These are phyloP conservation scores for Hypocryptadius cinnamomeus DNA, from an alignment of 2,113 vertebrate genomes.

Conservation along the genomic window DNA sequence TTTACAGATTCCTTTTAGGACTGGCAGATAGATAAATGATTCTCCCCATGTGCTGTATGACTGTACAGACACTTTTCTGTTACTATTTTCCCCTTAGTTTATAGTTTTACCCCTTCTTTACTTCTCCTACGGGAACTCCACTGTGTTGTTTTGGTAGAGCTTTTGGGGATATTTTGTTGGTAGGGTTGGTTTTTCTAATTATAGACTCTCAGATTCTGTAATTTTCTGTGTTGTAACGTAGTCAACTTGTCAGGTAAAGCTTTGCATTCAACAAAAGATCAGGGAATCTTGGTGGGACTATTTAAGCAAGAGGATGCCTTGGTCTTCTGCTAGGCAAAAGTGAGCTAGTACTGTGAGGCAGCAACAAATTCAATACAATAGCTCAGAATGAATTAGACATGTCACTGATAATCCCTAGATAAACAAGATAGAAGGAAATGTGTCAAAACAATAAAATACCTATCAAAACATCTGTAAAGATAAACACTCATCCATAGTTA, in stretches of 20 bases:
- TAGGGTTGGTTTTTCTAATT: neutral
- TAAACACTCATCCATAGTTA: conserved; percentile 14
- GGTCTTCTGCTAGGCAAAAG: neutral
- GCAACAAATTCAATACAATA: neutral
- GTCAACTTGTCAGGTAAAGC: neutral
- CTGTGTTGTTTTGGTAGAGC: neutral
- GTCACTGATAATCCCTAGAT: conserved; percentile 21
- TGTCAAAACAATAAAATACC: conserved; percentile 30
- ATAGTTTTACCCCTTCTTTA: neutral
- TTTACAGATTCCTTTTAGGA: neutral
- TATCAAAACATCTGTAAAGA: conserved; percentile 16
- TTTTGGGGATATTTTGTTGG: neutral
- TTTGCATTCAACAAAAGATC: neutral
- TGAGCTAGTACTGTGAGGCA: neutral
- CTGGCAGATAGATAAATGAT: neutral
- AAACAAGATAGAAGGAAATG: conserved; percentile 19
- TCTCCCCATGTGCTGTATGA: neutral
- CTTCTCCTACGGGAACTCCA: neutral
- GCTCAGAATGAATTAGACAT: conserved; percentile 9
- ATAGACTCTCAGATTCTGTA: neutral
- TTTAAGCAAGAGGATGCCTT: neutral
- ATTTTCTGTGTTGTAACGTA: neutral
- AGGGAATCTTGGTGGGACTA: neutral
- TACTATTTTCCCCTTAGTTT: neutral
- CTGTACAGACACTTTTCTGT: neutral